A percentile compares a stretch with the other conserved stretches of the same genome.
Conservation (phyloP, 2,888 invertebrate species). For the Drosophila maculinotata region DNA sequence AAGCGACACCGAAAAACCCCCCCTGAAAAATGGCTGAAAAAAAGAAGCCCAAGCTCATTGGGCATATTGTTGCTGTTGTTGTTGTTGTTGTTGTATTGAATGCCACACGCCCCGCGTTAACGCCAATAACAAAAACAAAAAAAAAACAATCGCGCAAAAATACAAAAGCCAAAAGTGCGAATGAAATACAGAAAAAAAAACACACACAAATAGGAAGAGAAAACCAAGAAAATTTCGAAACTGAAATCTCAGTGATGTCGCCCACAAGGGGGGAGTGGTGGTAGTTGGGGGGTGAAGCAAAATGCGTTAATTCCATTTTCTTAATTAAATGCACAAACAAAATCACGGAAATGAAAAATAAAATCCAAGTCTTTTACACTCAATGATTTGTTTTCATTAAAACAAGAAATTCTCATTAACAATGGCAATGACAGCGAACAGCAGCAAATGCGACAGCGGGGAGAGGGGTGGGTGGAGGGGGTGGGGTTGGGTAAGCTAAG, state of each 20-base stretch:
- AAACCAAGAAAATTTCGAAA: slow-evolving; percentile 18
- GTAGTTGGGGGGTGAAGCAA: slow-evolving; percentile 34
- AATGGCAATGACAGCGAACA: slow-evolving; percentile 80
- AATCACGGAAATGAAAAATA: slow-evolving; percentile 83
- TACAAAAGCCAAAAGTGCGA: slow-evolving; percentile 46
- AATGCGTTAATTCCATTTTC: slow-evolving; percentile 84
- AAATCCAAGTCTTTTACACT: slow-evolving; percentile 83
- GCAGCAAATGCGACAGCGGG: slow-evolving; percentile 1
- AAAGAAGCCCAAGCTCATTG: slow-evolving; percentile 14
- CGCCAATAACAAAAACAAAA: slow-evolving; percentile 34
- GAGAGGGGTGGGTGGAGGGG: not conserved
- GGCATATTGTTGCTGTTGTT: slow-evolving; percentile 33
- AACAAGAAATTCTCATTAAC: slow-evolving; percentile 84
- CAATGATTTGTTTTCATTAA: slow-evolving; percentile 84
- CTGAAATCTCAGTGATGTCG: slow-evolving; percentile 14
- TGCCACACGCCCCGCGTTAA: slow-evolving; percentile 61
- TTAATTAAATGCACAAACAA: slow-evolving; percentile 84
- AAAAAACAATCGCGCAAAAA: slow-evolving; percentile 21
- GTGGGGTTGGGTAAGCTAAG: slow-evolving; percentile 9
- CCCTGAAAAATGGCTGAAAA: slow-evolving; percentile 1
- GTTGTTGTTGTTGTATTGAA: slow-evolving; percentile 44
- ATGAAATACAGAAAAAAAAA: slow-evolving; percentile 17
- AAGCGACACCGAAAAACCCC: slow-evolving; percentile 21
- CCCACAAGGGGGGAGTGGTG: not conserved
- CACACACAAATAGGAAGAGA: no score